Conservation (phyloP, 2,113 vertebrate species). For the Pteronura brasiliensis region DNA sequence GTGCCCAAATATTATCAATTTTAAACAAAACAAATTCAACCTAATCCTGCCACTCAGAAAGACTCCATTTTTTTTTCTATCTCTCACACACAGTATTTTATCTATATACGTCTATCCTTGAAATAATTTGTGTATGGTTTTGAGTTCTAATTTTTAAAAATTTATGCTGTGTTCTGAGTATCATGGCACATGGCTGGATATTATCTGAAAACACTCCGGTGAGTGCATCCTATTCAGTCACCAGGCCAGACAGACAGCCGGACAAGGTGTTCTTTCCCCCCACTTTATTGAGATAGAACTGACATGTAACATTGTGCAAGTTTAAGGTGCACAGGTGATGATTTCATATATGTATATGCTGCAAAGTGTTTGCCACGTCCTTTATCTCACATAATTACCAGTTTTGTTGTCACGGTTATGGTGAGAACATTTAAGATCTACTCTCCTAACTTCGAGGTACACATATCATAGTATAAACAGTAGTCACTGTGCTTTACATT, state of each 20-base stretch:
- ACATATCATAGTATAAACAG: neutral
- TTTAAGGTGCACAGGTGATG: neutral
- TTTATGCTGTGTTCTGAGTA: neutral
- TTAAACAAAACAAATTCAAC: neutral
- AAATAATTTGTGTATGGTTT: neutral
- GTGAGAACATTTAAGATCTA: neutral
- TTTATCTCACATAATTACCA: neutral
- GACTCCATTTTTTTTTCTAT: neutral
- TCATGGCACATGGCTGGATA: neutral
- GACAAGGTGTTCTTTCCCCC: neutral
- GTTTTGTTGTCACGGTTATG: neutral
- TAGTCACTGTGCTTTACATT: neutral
- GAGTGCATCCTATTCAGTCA: neutral
- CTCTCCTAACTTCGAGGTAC: neutral
- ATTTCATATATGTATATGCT: neutral
- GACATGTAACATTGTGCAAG: neutral
- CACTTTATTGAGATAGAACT: neutral
- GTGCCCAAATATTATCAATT: no score
- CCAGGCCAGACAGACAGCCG: neutral
- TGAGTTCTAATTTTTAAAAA: neutral
- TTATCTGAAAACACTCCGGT: neutral
- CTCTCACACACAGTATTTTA: neutral
- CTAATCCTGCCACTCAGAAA: neutral
- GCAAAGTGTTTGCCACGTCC: neutral
- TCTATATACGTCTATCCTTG: neutral